A percentile compares a stretch with the other conserved stretches of the same genome.
Conservation (phyloP, 2,797 vertebrate genomes). For the Hydrocynus forskahlii region DNA sequence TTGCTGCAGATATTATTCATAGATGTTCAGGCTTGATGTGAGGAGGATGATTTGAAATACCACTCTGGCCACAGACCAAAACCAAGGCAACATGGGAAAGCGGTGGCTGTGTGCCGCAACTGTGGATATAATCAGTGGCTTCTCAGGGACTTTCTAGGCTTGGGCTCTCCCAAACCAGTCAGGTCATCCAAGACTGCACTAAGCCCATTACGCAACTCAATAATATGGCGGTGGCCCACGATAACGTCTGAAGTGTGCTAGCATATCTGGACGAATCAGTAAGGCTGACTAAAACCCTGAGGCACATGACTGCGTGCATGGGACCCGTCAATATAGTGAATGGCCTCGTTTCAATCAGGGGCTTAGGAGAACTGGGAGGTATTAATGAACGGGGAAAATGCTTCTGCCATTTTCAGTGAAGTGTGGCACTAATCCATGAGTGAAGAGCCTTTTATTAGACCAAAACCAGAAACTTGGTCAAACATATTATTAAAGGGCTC, state of each 20-base stretch:
- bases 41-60: neutral
- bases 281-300: constrained; percentile 44
- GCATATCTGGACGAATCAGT: constrained; percentile 39
- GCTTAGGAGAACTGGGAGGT: constrained; percentile 1
- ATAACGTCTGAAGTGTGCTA: constrained; percentile 22
- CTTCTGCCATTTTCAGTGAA: constrained; percentile 36
- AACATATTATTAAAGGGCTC: neutral
- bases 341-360: constrained; percentile 33
- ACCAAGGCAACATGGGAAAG: neutral
- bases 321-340: constrained; percentile 38
- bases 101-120: neutral
- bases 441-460: constrained; percentile 22
- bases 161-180: constrained; percentile 15
- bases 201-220: constrained; percentile 28
- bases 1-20: neutral
- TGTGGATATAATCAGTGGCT: neutral
- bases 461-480: constrained; percentile 23
- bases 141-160: constrained; percentile 16
- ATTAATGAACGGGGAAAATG: constrained; percentile 23
- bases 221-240: neutral
- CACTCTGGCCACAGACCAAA: constrained; percentile 1
- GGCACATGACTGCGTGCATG: constrained; percentile 33
- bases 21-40: neutral
- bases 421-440: constrained; percentile 39
- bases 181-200: constrained; percentile 16